Evolutionary conservation across 2,797 vertebrate genomes (phyloP), one percentile per base, ranked within the genome.

Genomic region (Synaphobranchus kaupii): DNA sequence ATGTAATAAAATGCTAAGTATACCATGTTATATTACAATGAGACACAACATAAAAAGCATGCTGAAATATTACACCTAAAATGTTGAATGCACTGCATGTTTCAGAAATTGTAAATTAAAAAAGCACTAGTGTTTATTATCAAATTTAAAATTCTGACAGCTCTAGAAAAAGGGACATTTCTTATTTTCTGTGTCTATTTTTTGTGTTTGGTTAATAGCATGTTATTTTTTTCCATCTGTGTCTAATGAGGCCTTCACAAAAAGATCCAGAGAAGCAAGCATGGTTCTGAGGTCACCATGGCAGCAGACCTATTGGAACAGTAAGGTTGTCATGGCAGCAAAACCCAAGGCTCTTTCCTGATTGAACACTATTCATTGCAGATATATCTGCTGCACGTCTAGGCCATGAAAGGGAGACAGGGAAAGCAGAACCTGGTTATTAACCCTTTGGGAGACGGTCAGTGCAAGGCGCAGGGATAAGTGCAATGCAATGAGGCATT

Each of bases 281-380:
- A 85, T 90, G 90, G 56, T 90, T 91, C 83, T 86, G 89, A 90
- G 90, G 92, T 95, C 91, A 89, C 94, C 91, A 93, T 92, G 88
- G 94, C 94, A 94, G 92, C 91, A 88, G 88, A 90, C 88, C 90
- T 90, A 90, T 91, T 92, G 90, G 90, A 54, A 84, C 89, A 92
- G 90, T 91, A 91, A 89, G 92, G 95, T 95, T 96, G 95, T 93
- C 95, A 96, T 95, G 93, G 95, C 88, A 96, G 93, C 95, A 90
- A 86, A 94, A 95, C 89, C 92, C 94, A 93, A 94, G 91, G 92
- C 90, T 91, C 90, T 92, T 90, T 91, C 89, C 90, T 92, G 89
- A 93, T 89, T 93, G 88, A 92, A 92, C 84, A 91, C 86, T 92
- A 90, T 94, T 93, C 92, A 93, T 91, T 87, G 89, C 88, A 92